These are phyloP conservation scores for Clarias macrocephalus DNA, from an alignment of 2,113 vertebrate species.

Conservation along the genomic window DNA sequence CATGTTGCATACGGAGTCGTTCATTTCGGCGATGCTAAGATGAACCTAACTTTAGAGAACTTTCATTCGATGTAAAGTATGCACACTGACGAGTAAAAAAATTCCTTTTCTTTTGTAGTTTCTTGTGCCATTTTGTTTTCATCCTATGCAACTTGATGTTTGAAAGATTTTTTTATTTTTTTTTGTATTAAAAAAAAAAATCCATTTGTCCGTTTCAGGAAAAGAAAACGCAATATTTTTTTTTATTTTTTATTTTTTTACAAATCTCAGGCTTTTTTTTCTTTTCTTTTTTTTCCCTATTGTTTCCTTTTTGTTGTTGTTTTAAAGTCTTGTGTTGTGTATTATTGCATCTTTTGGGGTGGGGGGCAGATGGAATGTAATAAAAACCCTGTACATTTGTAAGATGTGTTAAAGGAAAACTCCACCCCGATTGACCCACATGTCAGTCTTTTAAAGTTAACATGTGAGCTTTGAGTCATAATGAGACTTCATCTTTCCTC, in stretches of 20 bases:
- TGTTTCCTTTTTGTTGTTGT: too few relatives aligned
- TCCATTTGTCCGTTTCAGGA: constrained; percentile 73
- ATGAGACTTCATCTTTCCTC: background rate
- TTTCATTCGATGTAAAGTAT: constrained; percentile 29
- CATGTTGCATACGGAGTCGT: constrained; percentile 4
- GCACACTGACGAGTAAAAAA: background rate
- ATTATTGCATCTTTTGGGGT: constrained; percentile 66
- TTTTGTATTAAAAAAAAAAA: constrained; percentile 60
- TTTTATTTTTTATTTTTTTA: constrained; percentile 55
- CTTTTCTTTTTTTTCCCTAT: background rate
- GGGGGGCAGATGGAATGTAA: constrained; percentile 1
- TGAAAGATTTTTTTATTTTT: constrained; percentile 64
- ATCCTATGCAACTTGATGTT: constrained; percentile 86
- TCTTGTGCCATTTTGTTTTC: constrained; percentile 68
- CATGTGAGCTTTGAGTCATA: background rate
- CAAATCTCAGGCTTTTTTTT: constrained; percentile 79
- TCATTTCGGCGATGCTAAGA: background rate
- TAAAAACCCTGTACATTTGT: constrained; percentile 60
- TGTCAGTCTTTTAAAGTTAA: background rate
- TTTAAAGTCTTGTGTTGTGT: constrained; percentile 71
- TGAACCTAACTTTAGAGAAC: background rate
- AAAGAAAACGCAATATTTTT: constrained; percentile 84
- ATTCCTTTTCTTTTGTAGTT: too few relatives aligned
- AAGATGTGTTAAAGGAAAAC: background rate
- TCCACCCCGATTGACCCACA: background rate